phyloP scores from a whole-genome alignment of 1,140 invertebrate genomes.

The Chelonus insularis region DNA sequence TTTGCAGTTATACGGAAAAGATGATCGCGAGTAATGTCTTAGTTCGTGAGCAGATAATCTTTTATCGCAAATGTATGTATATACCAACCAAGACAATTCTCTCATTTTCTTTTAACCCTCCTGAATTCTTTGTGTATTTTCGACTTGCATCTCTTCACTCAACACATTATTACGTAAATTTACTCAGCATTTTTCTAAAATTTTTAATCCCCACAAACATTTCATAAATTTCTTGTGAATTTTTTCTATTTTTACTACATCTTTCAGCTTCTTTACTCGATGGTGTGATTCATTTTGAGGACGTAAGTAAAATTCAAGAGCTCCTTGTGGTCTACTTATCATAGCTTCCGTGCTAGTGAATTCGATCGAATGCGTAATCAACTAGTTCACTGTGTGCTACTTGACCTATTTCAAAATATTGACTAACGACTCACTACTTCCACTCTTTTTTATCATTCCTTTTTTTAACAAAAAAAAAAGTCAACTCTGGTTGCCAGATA shows the following conservation, averaged over 20 bases:
- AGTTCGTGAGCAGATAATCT: slow-evolving; percentile 26
- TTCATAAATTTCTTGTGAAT: no score
- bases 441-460: slow-evolving; percentile 7
- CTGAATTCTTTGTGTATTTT: no score
- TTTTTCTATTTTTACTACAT: neutral
- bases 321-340: neutral
- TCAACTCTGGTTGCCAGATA: neutral
- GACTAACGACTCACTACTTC: slow-evolving; percentile 40
- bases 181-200: no score
- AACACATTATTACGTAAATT: no score
- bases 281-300: no score
- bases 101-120: neutral
- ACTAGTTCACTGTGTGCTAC: slow-evolving; percentile 26
- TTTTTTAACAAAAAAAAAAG: neutral
- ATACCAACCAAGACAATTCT: neutral
- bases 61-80: slow-evolving; percentile 26
- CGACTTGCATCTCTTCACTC: no score
- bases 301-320: no score
- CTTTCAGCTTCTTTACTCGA: no score
- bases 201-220: no score
- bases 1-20: slow-evolving; percentile 14
- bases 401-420: slow-evolving; percentile 40
- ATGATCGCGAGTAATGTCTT: slow-evolving; percentile 35
- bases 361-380: slow-evolving; percentile 34
- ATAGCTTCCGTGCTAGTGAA: slow-evolving; percentile 14